A percentile compares a stretch with the other conserved stretches of the same genome.
Conservation (phyloP, 2,113 vertebrate species). For the Varanus komodoensis region DNA sequence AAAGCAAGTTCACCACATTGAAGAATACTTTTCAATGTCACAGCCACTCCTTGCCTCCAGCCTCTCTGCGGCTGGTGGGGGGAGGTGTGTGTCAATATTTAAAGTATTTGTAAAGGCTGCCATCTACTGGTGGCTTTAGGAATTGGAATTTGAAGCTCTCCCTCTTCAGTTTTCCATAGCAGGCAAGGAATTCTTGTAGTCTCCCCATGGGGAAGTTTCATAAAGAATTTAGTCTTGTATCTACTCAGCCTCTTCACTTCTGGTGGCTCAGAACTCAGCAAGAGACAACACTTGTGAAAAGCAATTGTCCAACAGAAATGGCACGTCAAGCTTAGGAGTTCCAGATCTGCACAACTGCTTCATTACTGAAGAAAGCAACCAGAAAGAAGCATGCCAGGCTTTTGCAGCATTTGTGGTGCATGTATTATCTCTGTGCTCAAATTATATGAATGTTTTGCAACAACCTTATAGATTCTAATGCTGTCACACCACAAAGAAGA, state of each 20-base stretch:
- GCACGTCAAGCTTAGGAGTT: not conserved
- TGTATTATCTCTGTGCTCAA: not conserved
- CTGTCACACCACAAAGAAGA: not conserved
- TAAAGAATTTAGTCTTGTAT: not conserved
- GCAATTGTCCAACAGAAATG: not conserved
- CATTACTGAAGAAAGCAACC: not conserved
- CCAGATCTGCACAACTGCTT: not conserved
- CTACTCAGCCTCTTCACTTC: not conserved
- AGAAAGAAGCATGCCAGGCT: not conserved
- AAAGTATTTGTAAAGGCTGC: constrained; percentile 44
- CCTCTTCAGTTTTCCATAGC: not conserved
- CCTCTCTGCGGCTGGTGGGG: too few species aligned
- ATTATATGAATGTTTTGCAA: not conserved
- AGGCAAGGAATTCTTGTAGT: not conserved
- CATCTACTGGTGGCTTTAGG: constrained; percentile 57
- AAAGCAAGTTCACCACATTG: not conserved
- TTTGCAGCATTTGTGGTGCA: not conserved
- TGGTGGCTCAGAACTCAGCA: not conserved
- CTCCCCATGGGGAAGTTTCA: not conserved
- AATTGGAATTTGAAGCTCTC: not conserved
- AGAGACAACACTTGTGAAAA: not conserved
- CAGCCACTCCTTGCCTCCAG: not conserved
- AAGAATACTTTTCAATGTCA: not conserved
- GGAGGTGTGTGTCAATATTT: not conserved
- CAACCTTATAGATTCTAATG: not conserved